Base-by-base conservation (phyloP, 1,140 invertebrate genomes). In the Coptotermes formosanus region DNA sequence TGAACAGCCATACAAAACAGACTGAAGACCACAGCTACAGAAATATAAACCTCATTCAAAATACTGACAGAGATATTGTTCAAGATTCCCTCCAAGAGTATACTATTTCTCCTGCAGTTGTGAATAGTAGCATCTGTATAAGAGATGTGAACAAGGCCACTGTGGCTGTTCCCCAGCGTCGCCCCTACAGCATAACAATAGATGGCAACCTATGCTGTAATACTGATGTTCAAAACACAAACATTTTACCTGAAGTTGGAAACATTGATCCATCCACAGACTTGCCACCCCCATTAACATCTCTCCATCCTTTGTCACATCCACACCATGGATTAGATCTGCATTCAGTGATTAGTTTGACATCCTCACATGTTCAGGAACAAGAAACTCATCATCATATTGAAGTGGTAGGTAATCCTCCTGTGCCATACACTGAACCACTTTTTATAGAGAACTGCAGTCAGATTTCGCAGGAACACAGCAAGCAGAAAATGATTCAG, bases 171-270 rank as follows among this genome's bases (percentile, higher is more conserved):
- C 44, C 30, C 16, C 2, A 12, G 1, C 55, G 59, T 7, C 52
- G 59, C 16, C 59, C 85, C 8, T 85, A 69, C 85, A 85, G 85
- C 44, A 85, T 85, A 32, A 85, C 59, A 38, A 85, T 85, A 19
- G 85, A 85, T 85, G 85, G 59, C 11, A 85, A 69, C 59, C n/a
- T 85, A 21, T 85, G 85, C 21, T 85, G 55, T 64, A 85, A 85
- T 69, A 69, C 85, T 75, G 82, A 83, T 83, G 82, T 8, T 43
- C 82, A 83, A 11, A 8, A 8, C 30, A 25, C 43, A 83, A 38
- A 25, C 14, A 43, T 83, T 69, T 25, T 69, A 69, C 23, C 21
- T n/a, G 64, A 69, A n/a, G 64, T n/a, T 12, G 64, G 64, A 3
- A 69, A 69, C 64, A n/a, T 69, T n/a, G n/a, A 69, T 69, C n/a